Evolutionary conservation across 2,113 vertebrate species (phyloP).

Genomic region (Dolichotis patagonum): DNA sequence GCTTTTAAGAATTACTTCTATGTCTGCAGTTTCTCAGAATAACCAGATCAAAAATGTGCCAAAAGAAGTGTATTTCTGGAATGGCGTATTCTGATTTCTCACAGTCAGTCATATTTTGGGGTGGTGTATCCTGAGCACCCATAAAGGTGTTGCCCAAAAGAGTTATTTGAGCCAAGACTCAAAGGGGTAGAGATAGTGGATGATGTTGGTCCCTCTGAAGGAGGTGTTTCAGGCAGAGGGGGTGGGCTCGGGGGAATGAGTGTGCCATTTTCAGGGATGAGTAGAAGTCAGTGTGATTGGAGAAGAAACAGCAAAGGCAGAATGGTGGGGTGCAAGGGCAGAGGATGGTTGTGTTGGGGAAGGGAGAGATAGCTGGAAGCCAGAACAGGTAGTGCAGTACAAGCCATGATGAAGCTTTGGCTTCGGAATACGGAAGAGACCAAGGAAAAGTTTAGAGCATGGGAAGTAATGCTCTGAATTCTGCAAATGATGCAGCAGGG

Average conservation of each 20-base stretch:
- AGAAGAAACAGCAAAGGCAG: not conserved
- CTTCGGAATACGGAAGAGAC: not conserved
- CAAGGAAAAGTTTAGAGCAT: not conserved
- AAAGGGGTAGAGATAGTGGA: not conserved
- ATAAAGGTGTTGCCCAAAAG: not conserved
- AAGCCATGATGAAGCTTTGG: not conserved
- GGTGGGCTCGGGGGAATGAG: not conserved
- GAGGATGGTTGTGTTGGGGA: not conserved
- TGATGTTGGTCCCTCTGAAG: not conserved
- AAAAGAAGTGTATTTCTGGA: not conserved
- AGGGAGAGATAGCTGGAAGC: not conserved
- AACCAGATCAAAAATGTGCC: not conserved
- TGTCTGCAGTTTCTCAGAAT: slow-evolving; percentile 19
- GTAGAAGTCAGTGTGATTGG: not conserved
- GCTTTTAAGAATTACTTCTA: not conserved
- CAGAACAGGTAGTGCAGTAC: not conserved
- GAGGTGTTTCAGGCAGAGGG: not conserved
- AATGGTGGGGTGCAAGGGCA: not conserved
- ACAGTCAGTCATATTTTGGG: not conserved
- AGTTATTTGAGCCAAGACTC: slow-evolving; percentile 27
- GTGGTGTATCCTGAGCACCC: not conserved
- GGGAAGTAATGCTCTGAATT: not conserved
- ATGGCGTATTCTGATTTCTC: not conserved
- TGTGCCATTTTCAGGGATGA: slow-evolving; percentile 1
- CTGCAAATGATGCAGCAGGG: not conserved